Base-by-base conservation (phyloP, 2,113 vertebrate species). In the Burhinus bistriatus region DNA sequence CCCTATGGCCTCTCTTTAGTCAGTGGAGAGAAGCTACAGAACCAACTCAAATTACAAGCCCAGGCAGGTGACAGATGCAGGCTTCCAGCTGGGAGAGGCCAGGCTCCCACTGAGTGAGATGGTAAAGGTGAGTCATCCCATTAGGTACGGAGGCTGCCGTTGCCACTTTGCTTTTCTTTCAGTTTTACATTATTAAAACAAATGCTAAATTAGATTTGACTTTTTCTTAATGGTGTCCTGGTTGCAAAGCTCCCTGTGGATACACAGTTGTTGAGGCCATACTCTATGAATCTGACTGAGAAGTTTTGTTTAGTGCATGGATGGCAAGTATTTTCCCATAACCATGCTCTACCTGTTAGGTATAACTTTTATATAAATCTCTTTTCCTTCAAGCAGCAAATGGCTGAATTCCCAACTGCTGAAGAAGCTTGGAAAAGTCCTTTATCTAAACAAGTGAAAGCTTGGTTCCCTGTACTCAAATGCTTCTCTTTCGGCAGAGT, bases 71-170 rank as follows among this genome's bases (percentile, higher is more conserved):
- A 76, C 40, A 15, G 58, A 44, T 6, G 47, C 22, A 47, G 70
- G 61, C 49, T 57, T 83, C 58, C 34, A 65, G 36, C 26, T 14
- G 25, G 59, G 42, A 92, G 34, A 93, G 19, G 34, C n/a, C 70
- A 47, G 34, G 49, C 40, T 65, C 11, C 44, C 5, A 0, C 2
- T 0, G n/a, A 44, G 40, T 2, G 11, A 36, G 70, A 11, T 34
- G 51, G 26, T 22, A 8, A 8, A 72, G 32, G 58, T 0, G 0
- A 70, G 45, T 55, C 16, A 66, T 34, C 27, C 22, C 6, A 6
- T 27, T 23, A 38, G 69, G 69, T 55, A 82, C 42, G 54, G 68
- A 69, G 61, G 47, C 88, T 81, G 65, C 8, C 3, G n/a, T 15
- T 45, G 65, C 36, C 36, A 42, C 25, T 40, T 49, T 3, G 30